A percentile compares a stretch with the other conserved stretches of the same genome.
phyloP scores from a whole-genome alignment of 2,888 invertebrate species.

The Chaetogeoica ovagalla region DNA sequence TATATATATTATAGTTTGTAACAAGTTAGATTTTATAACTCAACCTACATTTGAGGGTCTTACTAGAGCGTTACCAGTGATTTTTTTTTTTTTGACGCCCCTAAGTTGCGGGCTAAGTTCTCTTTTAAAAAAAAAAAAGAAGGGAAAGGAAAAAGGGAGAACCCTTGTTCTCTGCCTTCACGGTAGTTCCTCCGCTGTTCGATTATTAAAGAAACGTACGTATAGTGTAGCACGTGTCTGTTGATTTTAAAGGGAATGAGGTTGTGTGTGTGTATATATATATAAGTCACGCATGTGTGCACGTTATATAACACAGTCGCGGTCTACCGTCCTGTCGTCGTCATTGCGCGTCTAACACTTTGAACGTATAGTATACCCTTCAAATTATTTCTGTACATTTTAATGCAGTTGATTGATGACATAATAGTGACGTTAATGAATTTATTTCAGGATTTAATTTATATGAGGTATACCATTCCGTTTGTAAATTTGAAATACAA shows the following conservation, averaged over 20 bases:
- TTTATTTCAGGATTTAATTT: no score
- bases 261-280: background rate
- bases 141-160: no score
- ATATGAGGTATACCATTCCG: no score
- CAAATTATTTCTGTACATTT: background rate
- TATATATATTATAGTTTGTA: background rate
- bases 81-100: no score
- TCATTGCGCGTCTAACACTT: background rate
- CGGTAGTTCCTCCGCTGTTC: background rate
- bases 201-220: background rate
- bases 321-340: background rate
- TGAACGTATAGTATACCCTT: background rate
- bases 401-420: background rate
- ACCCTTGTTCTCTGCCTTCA: no score
- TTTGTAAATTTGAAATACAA: no score
- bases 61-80: no score
- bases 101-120: no score
- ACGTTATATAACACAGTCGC: background rate
- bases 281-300: background rate
- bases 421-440: no score
- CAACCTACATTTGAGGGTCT: no score
- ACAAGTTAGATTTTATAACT: no score
- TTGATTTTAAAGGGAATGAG: background rate
- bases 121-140: no score
- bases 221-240: background rate